Percentiles rank a stretch among this genome's conserved stretches.
These are phyloP conservation scores for Doryteuthis pealeii DNA, from an alignment of 1,140 invertebrate genomes.

Conservation along the genomic window DNA sequence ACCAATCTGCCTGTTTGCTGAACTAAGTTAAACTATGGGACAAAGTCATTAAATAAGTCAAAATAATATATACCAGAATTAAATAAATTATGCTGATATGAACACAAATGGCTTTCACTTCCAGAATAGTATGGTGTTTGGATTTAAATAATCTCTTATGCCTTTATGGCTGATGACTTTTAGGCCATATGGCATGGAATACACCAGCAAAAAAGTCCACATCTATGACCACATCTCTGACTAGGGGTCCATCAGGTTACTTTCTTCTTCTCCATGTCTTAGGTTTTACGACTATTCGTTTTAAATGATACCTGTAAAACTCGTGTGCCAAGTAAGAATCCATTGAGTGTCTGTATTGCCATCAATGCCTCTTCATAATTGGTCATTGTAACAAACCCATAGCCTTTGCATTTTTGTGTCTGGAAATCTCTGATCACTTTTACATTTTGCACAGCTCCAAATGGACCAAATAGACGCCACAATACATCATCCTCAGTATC, in stretches of 20 bases:
- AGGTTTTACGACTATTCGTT: conserved; percentile 61
- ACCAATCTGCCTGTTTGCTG: background rate
- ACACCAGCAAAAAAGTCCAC: conserved; percentile 10
- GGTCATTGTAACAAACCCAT: conserved; percentile 99
- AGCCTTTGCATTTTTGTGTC: conserved; percentile 99
- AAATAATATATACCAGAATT: conserved; percentile 17
- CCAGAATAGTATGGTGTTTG: conserved; percentile 2
- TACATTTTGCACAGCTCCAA: conserved; percentile 97
- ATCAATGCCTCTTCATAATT: conserved; percentile 98
- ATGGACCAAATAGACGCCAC: conserved; percentile 98
- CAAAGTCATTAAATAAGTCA: conserved; percentile 15
- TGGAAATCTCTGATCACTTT: conserved; percentile 94
- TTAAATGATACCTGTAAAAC: conserved; percentile 96
- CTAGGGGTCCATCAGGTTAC: conserved; percentile 9
- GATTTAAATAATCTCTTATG: conserved; percentile 13
- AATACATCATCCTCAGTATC: conserved; percentile 98
- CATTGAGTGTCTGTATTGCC: conserved; percentile 96
- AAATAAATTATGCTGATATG: conserved; percentile 17
- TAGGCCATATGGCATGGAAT: conserved; percentile 14
- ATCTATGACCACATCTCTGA: conserved; percentile 15
- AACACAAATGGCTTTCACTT: conserved; percentile 15
- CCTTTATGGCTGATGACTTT: conserved; percentile 6
- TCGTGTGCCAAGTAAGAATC: conserved; percentile 94
- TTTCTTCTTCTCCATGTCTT: conserved; percentile 22
- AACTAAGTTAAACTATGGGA: conserved; percentile 6